phyloP scores from a whole-genome alignment of 2,888 invertebrate genomes.

The Parthenolecanium corni region DNA sequence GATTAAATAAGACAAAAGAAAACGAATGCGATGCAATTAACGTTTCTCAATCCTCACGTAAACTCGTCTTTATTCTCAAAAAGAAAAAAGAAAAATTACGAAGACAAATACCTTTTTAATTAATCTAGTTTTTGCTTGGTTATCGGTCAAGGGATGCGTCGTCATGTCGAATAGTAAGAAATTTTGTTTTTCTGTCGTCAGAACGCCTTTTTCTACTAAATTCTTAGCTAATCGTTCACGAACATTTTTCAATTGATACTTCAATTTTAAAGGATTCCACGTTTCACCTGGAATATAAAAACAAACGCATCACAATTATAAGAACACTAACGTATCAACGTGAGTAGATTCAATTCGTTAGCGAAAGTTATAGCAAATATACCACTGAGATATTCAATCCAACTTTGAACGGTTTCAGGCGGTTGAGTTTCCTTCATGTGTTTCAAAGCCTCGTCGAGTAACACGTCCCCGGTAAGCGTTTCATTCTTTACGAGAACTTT shows the following conservation, averaged over 20 bases:
- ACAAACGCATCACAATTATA: background rate
- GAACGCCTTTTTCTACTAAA: constrained; percentile 96
- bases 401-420: constrained; percentile 92
- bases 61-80: too few species aligned
- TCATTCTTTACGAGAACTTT: constrained; percentile 70
- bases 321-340: too few species aligned
- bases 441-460: constrained; percentile 87
- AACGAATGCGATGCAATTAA: too few species aligned
- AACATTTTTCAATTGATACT: constrained; percentile 97
- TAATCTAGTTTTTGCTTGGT: constrained; percentile 85
- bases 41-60: too few species aligned
- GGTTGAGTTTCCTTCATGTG: constrained; percentile 98
- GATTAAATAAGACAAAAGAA: too few species aligned
- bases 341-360: too few species aligned
- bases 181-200: constrained; percentile 98
- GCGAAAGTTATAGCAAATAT: constrained; percentile 37
- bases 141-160: constrained; percentile 95
- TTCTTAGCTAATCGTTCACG: constrained; percentile 97
- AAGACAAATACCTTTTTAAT: constrained; percentile 84
- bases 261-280: constrained; percentile 97
- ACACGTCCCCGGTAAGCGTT: constrained; percentile 91
- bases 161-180: constrained; percentile 99
- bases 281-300: constrained; percentile 72
- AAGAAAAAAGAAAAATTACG: background rate
- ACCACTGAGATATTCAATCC: constrained; percentile 99